Evolutionary conservation across 2,888 invertebrate species (phyloP).

Genomic region (Epinotia brunnichana): DNA sequence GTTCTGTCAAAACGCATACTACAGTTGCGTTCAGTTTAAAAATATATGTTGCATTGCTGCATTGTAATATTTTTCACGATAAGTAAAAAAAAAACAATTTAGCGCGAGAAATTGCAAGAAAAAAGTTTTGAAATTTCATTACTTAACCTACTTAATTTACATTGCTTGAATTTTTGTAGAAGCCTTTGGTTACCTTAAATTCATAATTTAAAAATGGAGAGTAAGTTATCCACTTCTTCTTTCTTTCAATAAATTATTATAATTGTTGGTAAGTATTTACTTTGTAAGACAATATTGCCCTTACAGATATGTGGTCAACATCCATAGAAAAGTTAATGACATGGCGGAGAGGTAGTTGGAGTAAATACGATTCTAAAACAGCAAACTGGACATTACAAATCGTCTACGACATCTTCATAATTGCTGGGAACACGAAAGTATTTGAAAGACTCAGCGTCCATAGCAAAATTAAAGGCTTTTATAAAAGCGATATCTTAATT

Average conservation of each 20-base stretch:
- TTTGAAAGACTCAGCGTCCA: conserved; percentile 68
- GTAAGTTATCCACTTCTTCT: conserved; percentile 14
- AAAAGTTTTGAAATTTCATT: background rate
- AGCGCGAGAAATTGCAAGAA: background rate
- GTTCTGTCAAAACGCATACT: conserved; percentile 5
- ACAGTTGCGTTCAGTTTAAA: conserved; percentile 20
- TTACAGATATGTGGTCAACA: conserved; percentile 56
- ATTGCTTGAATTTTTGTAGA: no score
- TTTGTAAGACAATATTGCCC: background rate
- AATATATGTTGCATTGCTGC: background rate
- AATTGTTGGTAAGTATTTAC: no score
- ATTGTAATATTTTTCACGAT: background rate
- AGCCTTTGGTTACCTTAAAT: no score
- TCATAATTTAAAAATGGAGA: conserved; percentile 9
- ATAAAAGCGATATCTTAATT: conserved; percentile 68
- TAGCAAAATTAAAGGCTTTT: conserved; percentile 69
- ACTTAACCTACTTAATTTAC: no score
- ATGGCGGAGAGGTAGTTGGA: conserved; percentile 65
- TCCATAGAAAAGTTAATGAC: conserved; percentile 68
- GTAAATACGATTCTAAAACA: conserved; percentile 56
- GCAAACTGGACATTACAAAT: conserved; percentile 56
- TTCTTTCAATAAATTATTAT: background rate
- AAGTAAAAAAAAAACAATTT: background rate
- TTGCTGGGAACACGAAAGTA: conserved; percentile 61
- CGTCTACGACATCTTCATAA: conserved; percentile 65